Percentiles rank a stretch among this genome's conserved stretches.
Evolutionary conservation across 2,888 invertebrate genomes (phyloP).

Genomic region (Phoronis australis): DNA sequence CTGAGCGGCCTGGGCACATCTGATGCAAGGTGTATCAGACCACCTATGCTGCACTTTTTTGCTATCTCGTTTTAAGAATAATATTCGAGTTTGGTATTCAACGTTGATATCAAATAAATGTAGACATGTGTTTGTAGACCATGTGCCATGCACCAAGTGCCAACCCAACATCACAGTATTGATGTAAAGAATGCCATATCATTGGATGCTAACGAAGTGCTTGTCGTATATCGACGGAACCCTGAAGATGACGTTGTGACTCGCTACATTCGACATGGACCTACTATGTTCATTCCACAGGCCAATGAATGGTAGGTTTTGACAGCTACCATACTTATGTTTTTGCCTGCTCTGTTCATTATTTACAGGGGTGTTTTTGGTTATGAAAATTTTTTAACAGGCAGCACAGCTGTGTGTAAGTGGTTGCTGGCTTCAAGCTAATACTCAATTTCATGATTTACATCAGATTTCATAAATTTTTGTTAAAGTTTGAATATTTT

Average conservation of each 20-base stretch:
- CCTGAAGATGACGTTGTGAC: constrained; percentile 23
- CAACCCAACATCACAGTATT: constrained; percentile 28
- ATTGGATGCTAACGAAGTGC: constrained; percentile 42
- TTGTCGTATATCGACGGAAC: constrained; percentile 36
- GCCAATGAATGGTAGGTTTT: constrained; percentile 44
- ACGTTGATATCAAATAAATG: too few relatives aligned
- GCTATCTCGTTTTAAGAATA: too few relatives aligned
- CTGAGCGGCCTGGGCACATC: too few relatives aligned
- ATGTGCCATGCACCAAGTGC: constrained; percentile 31
- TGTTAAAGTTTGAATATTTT: too few relatives aligned
- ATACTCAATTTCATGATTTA: too few relatives aligned
- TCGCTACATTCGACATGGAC: constrained; percentile 39
- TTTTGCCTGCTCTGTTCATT: background rate
- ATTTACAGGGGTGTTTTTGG: background rate
- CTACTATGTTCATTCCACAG: constrained; percentile 37
- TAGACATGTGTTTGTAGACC: constrained; percentile 35
- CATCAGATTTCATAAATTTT: too few relatives aligned
- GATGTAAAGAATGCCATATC: constrained; percentile 26
- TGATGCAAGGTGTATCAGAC: too few relatives aligned
- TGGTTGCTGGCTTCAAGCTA: too few relatives aligned
- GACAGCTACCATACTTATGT: too few relatives aligned
- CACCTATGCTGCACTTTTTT: too few relatives aligned
- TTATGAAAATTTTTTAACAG: background rate
- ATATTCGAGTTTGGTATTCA: too few relatives aligned
- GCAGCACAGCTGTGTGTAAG: too few relatives aligned